Percentiles rank a stretch among this genome's conserved stretches.
These are phyloP conservation scores for Amia ocellicauda DNA, from an alignment of 2,113 vertebrate genomes.

Conservation along the genomic window DNA sequence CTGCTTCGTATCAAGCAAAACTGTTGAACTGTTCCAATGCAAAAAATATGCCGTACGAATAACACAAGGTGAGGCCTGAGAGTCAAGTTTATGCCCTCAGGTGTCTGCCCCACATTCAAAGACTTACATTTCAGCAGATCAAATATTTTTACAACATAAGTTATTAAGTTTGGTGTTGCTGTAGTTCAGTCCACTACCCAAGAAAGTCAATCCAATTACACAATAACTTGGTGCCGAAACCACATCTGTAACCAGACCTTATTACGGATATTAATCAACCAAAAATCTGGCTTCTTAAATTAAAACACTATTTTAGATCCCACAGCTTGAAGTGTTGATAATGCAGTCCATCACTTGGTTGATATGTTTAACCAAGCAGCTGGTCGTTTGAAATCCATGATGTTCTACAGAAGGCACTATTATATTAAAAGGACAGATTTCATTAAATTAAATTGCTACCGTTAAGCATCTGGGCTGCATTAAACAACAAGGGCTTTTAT, in stretches of 20 bases:
- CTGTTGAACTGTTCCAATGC: no score
- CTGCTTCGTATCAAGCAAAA: no score
- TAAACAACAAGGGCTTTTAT: constrained; percentile 12
- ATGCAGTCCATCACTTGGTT: not conserved
- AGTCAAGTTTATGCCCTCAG: not conserved
- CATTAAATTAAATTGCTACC: constrained; percentile 35
- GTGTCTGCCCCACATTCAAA: constrained; percentile 1
- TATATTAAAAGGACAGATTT: constrained; percentile 30
- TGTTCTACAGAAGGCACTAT: not conserved
- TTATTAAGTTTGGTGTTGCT: not conserved
- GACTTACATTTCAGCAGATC: constrained; percentile 6
- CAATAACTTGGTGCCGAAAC: not conserved
- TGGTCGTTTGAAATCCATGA: constrained; percentile 21
- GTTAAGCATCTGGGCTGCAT: constrained; percentile 42
- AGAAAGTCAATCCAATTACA: constrained; percentile 13
- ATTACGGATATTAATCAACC: not conserved
- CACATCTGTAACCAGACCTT: not conserved
- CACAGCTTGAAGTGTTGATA: not conserved
- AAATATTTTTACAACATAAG: not conserved
- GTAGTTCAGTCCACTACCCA: not conserved
- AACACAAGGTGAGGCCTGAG: no score
- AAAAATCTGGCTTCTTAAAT: not conserved
- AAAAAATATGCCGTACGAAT: no score
- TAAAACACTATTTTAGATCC: not conserved
- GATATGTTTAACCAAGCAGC: constrained; percentile 1